phyloP scores from a whole-genome alignment of 2,797 vertebrate genomes.

The Lepidocolaptes lacrymiger region DNA sequence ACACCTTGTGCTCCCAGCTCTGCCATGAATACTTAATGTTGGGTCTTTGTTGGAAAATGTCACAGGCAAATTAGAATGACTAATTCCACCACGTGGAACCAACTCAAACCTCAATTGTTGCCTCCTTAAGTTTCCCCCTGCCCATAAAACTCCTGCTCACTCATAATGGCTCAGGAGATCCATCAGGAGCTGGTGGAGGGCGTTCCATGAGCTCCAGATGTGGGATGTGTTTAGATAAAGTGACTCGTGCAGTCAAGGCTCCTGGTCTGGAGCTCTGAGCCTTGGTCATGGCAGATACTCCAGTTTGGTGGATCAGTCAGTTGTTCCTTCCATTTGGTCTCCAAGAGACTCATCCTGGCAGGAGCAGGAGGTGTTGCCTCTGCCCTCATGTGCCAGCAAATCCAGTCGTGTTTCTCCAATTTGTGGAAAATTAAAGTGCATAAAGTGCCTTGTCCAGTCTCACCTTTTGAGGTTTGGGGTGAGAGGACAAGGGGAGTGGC shows the following conservation, averaged over 20 bases:
- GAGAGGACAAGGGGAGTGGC: background rate
- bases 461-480: accelerated
- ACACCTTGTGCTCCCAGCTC: background rate
- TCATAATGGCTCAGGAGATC: background rate
- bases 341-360: background rate
- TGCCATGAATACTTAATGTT: background rate
- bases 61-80: background rate
- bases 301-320: background rate
- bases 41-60: background rate
- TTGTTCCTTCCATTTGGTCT: background rate
- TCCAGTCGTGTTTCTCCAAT: background rate
- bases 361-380: background rate
- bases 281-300: accelerated
- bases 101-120: background rate
- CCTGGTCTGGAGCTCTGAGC: background rate
- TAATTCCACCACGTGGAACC: background rate
- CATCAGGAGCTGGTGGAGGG: background rate
- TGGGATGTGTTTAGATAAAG: background rate
- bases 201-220: background rate
- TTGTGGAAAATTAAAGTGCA: background rate
- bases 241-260: background rate
- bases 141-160: background rate
- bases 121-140: background rate
- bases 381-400: background rate
- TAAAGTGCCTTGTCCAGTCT: background rate